Conservation (phyloP, 2,113 vertebrate species). For the Zosterops pallidus region DNA sequence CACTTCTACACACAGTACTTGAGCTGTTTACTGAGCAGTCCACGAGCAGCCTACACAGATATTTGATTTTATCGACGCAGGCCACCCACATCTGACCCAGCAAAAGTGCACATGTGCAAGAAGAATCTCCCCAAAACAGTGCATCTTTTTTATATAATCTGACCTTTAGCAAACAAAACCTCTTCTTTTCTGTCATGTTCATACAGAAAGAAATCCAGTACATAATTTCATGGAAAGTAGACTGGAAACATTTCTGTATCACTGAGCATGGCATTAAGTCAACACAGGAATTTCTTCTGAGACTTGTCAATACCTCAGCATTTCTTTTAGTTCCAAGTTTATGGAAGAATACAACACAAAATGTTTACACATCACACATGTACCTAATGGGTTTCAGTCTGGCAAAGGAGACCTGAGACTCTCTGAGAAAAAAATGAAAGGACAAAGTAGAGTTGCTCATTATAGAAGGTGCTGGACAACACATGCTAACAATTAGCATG, state of each 20-base stretch:
- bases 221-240: background rate
- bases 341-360: background rate
- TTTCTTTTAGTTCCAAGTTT: background rate
- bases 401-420: background rate
- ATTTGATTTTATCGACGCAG: background rate
- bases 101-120: background rate
- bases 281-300: background rate
- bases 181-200: background rate
- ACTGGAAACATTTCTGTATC: background rate
- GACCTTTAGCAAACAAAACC: background rate
- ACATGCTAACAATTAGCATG: background rate
- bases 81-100: background rate
- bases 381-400: background rate
- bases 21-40: slow-evolving; percentile 7
- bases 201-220: background rate
- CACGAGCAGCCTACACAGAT: background rate
- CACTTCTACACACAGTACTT: background rate
- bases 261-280: background rate
- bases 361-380: background rate
- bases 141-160: background rate
- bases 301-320: background rate
- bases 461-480: background rate
- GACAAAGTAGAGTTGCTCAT: background rate
- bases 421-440: background rate
- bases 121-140: background rate